A percentile compares a stretch with the other conserved stretches of the same genome.
phyloP scores from a whole-genome alignment of 2,888 invertebrate species.

The Epirrita christyi region DNA sequence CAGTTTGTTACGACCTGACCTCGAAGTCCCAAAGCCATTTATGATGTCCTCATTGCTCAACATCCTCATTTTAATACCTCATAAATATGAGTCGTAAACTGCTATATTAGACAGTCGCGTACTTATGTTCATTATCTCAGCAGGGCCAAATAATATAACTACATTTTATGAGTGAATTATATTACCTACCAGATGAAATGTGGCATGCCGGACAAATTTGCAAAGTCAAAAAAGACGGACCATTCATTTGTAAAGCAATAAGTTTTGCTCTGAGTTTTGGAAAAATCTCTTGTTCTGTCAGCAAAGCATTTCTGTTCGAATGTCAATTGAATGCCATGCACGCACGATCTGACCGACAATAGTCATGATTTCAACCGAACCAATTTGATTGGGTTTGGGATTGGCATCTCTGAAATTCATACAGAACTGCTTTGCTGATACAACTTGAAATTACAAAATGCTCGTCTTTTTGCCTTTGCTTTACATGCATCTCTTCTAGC shows the following conservation, averaged over 20 bases:
- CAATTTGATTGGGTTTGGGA: too few relatives aligned
- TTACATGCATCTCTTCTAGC: too few relatives aligned
- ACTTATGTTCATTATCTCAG: conserved; percentile 50
- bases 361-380: too few relatives aligned
- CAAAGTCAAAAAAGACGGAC: neutral
- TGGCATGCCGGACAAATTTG: neutral
- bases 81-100: conserved; percentile 56
- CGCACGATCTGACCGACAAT: too few relatives aligned
- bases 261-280: too few relatives aligned
- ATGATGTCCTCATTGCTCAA: conserved; percentile 39
- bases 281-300: too few relatives aligned
- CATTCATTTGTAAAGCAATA: neutral
- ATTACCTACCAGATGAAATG: neutral
- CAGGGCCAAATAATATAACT: conserved; percentile 30
- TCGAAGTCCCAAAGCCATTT: conserved; percentile 36
- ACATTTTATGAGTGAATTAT: conserved; percentile 24
- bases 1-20: conserved; percentile 14
- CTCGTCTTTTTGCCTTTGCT: too few relatives aligned
- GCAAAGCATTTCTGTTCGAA: too few relatives aligned
- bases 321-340: too few relatives aligned
- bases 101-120: conserved; percentile 50
- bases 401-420: too few relatives aligned
- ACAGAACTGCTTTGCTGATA: too few relatives aligned
- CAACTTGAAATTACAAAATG: too few relatives aligned
- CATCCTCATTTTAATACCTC: conserved; percentile 50